phyloP scores from a whole-genome alignment of 2,888 invertebrate genomes.

The Chrysina gloriosa region DNA sequence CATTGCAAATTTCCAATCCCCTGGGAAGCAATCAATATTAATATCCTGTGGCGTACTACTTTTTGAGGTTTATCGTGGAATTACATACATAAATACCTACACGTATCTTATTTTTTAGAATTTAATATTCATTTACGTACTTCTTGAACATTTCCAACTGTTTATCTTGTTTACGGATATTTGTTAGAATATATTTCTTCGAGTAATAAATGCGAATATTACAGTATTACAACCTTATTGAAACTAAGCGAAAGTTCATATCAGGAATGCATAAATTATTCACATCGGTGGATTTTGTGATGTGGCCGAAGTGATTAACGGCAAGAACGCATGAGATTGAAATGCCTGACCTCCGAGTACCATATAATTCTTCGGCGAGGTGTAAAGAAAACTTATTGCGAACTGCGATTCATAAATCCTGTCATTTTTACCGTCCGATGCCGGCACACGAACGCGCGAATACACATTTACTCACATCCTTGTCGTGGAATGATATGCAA shows the following conservation, averaged over 20 bases:
- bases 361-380: slow-evolving; percentile 3
- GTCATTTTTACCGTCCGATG: slow-evolving; percentile 17
- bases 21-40: too few species aligned
- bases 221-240: neutral
- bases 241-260: neutral
- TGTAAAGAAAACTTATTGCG: slow-evolving; percentile 2
- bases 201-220: too few species aligned
- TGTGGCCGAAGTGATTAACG: slow-evolving; percentile 4
- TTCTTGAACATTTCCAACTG: neutral
- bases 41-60: too few species aligned
- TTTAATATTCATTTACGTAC: too few species aligned
- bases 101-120: too few species aligned
- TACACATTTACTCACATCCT: slow-evolving; percentile 9
- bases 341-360: neutral
- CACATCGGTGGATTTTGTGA: neutral
- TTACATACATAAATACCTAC: too few species aligned
- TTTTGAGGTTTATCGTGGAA: too few species aligned
- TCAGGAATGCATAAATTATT: neutral
- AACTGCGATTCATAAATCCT: slow-evolving; percentile 4
- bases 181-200: too few species aligned
- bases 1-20: too few species aligned
- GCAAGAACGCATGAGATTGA: neutral
- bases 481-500: slow-evolving; percentile 45
- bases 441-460: neutral
- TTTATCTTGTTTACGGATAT: neutral